Percentiles rank a stretch among this genome's conserved stretches.
These are phyloP conservation scores for Cylas formicarius DNA, from an alignment of 1,140 invertebrate species.

Conservation along the genomic window DNA sequence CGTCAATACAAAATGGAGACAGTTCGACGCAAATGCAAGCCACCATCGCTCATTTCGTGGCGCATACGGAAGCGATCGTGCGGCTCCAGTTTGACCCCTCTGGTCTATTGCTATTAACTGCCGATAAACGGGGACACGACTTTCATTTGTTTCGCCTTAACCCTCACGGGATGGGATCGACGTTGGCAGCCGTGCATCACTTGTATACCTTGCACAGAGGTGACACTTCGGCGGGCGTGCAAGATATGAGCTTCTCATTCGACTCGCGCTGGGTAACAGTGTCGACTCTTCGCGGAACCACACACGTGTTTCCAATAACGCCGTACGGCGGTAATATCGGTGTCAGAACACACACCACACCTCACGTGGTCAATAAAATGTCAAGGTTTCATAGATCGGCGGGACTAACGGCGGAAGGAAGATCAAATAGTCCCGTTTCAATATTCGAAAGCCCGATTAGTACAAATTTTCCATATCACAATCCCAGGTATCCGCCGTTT, in stretches of 20 bases:
- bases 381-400: constrained; percentile 90
- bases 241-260: constrained; percentile 81
- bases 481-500: constrained; percentile 82
- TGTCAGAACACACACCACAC: constrained; percentile 84
- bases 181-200: constrained; percentile 88
- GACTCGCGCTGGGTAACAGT: constrained; percentile 95
- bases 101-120: constrained; percentile 85
- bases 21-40: constrained; percentile 48
- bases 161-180: constrained; percentile 82
- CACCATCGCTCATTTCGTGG: constrained; percentile 89
- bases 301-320: constrained; percentile 94
- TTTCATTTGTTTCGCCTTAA: constrained; percentile 94
- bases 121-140: constrained; percentile 88
- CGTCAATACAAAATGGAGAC: constrained; percentile 32
- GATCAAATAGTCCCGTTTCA: constrained; percentile 63
- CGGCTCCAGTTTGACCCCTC: constrained; percentile 88
- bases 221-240: constrained; percentile 74
- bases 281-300: constrained; percentile 90
- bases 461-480: constrained; percentile 68
- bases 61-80: constrained; percentile 86
- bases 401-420: constrained; percentile 70
- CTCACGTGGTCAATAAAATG: constrained; percentile 89
- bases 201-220: constrained; percentile 90
- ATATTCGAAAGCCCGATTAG: constrained; percentile 44
- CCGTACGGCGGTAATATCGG: constrained; percentile 92